Conservation (phyloP, 2,888 invertebrate genomes). For the Caenorhabditis drosophilae region DNA sequence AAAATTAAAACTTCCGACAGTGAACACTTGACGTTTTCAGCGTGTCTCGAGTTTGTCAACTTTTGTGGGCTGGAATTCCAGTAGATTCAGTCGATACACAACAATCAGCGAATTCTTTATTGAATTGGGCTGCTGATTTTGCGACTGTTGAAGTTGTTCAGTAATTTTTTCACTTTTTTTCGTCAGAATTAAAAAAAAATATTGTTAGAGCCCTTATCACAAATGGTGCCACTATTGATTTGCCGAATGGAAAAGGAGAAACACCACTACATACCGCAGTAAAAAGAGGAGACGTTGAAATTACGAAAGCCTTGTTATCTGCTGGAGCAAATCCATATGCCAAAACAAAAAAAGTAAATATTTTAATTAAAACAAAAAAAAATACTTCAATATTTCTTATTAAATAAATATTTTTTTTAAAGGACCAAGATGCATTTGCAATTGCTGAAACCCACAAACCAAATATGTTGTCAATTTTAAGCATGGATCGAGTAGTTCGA, state of each 20-base stretch:
- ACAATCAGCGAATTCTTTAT: slow-evolving; percentile 75
- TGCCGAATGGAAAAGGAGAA: slow-evolving; percentile 74
- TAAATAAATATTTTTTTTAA: slow-evolving; percentile 3
- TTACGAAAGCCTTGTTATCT: slow-evolving; percentile 74
- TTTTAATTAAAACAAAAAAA: background rate
- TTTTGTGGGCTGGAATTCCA: slow-evolving; percentile 75
- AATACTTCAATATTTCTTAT: background rate
- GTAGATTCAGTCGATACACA: slow-evolving; percentile 76
- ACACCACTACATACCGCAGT: slow-evolving; percentile 77
- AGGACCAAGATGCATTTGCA: slow-evolving; percentile 55
- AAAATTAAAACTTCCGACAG: no score
- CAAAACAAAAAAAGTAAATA: slow-evolving; percentile 45
- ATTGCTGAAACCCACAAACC: slow-evolving; percentile 42
- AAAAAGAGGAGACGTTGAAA: slow-evolving; percentile 73
- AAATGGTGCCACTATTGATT: slow-evolving; percentile 75
- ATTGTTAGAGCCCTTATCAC: slow-evolving; percentile 69
- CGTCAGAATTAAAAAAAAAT: background rate
- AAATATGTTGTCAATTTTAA: slow-evolving; percentile 34
- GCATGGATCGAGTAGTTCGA: slow-evolving; percentile 47
- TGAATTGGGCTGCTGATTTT: slow-evolving; percentile 77
- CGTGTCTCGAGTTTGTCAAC: slow-evolving; percentile 74
- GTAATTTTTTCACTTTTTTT: slow-evolving; percentile 69
- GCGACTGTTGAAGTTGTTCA: slow-evolving; percentile 74
- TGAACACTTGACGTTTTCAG: no score
- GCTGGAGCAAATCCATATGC: slow-evolving; percentile 74